Percentiles rank a stretch among this genome's conserved stretches.
Conservation (phyloP, 2,797 vertebrate genomes). For the Rousettus madagascariensis region DNA sequence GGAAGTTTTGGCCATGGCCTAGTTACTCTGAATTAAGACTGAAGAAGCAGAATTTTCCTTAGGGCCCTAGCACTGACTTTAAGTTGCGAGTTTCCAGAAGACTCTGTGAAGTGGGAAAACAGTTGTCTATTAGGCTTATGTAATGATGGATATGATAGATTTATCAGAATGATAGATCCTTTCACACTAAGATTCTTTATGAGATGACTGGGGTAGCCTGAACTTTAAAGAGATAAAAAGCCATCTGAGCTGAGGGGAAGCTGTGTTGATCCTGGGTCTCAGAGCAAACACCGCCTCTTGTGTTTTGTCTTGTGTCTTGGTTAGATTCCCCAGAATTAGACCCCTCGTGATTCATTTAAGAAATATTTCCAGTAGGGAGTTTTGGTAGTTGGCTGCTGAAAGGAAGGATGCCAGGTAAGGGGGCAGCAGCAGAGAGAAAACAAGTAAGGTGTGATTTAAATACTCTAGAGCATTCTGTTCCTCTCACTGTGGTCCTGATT, state of each 20-base stretch:
- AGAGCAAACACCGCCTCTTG: background rate
- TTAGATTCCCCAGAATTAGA: background rate
- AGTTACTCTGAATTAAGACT: background rate
- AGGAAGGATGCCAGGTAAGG: background rate
- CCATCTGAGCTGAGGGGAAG: background rate
- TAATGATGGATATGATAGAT: background rate
- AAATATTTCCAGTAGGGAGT: background rate
- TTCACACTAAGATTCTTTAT: background rate
- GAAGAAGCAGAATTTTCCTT: background rate
- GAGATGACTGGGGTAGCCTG: background rate
- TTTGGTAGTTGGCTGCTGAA: background rate
- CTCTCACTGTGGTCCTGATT: background rate
- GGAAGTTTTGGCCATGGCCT: background rate
- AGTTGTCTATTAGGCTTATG: background rate
- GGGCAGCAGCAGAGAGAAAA: background rate
- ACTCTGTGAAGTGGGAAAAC: background rate
- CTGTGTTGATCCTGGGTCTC: background rate
- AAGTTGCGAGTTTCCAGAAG: background rate
- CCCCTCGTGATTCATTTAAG: background rate
- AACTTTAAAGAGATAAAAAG: background rate
- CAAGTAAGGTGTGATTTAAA: background rate
- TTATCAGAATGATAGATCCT: background rate
- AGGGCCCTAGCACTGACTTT: background rate
- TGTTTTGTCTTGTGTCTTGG: background rate
- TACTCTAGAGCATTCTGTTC: background rate